phyloP scores from a whole-genome alignment of 2,888 invertebrate genomes.

The Chalcis sispes region DNA sequence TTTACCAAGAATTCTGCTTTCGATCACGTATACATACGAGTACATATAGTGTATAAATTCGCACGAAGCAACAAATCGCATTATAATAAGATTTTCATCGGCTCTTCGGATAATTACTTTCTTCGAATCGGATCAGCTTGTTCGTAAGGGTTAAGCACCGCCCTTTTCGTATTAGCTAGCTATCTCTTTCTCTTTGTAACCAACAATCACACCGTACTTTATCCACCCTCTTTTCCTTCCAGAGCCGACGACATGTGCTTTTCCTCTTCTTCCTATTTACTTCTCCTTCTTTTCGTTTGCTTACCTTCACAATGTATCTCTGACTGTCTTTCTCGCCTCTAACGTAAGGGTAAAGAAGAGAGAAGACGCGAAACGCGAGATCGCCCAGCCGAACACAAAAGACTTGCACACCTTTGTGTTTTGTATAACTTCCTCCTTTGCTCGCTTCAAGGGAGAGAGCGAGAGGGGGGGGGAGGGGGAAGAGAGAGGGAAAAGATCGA shows the following conservation, averaged over 20 bases:
- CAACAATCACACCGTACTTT: too few species aligned
- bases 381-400: slow-evolving; percentile 53
- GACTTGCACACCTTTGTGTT: slow-evolving; percentile 63
- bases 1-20: background rate
- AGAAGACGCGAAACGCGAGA: too few species aligned
- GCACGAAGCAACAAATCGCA: background rate
- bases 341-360: background rate
- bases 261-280: too few species aligned
- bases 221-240: slow-evolving; percentile 17
- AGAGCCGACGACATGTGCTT: too few species aligned
- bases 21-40: too few species aligned
- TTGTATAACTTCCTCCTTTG: too few species aligned
- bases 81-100: slow-evolving; percentile 22
- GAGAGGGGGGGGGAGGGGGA: slow-evolving; percentile 8
- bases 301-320: too few species aligned
- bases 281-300: too few species aligned
- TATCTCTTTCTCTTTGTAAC: background rate
- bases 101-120: background rate
- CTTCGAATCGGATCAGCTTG: background rate
- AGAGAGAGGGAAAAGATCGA: slow-evolving; percentile 23
- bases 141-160: slow-evolving; percentile 1
- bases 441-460: slow-evolving; percentile 38
- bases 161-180: background rate
- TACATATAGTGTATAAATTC: background rate
- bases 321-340: slow-evolving; percentile 1